A percentile compares a stretch with the other conserved stretches of the same genome.
phyloP scores from a whole-genome alignment of 92 coral and sea anemone species.

The Plumapathes pennacea region DNA sequence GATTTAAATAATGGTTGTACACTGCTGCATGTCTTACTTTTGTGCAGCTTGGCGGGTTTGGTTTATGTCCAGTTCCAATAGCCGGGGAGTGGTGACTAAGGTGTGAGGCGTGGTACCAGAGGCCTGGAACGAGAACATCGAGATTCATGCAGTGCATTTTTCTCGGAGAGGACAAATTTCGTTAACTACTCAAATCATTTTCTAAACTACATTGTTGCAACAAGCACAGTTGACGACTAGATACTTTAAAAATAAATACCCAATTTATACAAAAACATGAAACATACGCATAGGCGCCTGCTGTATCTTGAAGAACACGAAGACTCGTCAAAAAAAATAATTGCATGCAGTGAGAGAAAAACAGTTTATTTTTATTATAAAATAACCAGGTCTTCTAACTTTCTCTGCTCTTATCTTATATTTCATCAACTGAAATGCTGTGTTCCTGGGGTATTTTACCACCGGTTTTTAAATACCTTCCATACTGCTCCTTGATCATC shows the following conservation, averaged over 20 bases:
- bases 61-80: slow-evolving; percentile 89
- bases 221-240: too few relatives aligned
- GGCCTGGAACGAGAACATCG: slow-evolving; percentile 17
- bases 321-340: too few relatives aligned
- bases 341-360: too few relatives aligned
- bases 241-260: too few relatives aligned
- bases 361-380: too few relatives aligned
- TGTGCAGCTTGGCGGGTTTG: slow-evolving; percentile 79
- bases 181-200: not conserved
- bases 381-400: too few relatives aligned
- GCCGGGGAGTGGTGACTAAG: slow-evolving; percentile 74
- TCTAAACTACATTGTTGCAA: too few relatives aligned
- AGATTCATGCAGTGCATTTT: not conserved
- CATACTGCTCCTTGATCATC: slow-evolving; percentile 16
- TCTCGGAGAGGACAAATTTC: not conserved
- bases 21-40: slow-evolving; percentile 54
- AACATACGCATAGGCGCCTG: too few relatives aligned
- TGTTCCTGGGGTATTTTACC: not conserved
- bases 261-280: too few relatives aligned
- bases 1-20: too few relatives aligned
- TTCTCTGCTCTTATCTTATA: too few relatives aligned
- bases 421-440: not conserved
- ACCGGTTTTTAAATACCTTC: slow-evolving; percentile 25
- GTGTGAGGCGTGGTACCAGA: slow-evolving; percentile 24
- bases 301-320: too few relatives aligned